A percentile compares a stretch with the other conserved stretches of the same genome.
phyloP scores from a whole-genome alignment of 2,797 vertebrate genomes.

The Manis pentadactyla region DNA sequence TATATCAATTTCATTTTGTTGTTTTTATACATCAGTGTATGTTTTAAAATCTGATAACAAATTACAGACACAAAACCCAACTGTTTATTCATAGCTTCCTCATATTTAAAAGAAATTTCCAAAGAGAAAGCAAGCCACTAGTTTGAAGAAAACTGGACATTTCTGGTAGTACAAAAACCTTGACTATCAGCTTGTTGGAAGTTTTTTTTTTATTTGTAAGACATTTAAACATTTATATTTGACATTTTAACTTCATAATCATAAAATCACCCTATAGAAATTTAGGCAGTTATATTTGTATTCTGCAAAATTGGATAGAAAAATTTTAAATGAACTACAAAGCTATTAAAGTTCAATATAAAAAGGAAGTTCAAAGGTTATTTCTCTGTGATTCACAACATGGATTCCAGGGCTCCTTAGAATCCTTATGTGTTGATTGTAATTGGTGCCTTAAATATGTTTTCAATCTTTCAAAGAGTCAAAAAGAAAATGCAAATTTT shows the following conservation, averaged over 20 bases:
- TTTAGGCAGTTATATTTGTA: background rate
- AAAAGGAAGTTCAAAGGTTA: background rate
- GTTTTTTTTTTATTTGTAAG: background rate
- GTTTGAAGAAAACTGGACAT: background rate
- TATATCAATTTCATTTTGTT: background rate
- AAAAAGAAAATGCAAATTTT: conserved; percentile 41
- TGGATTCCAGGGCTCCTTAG: background rate
- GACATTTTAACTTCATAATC: background rate
- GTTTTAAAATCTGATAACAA: background rate
- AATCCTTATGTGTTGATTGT: background rate
- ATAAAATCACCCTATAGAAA: background rate
- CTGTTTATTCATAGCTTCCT: background rate
- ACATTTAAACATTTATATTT: background rate
- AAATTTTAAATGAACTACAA: background rate
- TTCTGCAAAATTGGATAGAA: background rate
- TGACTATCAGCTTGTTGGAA: background rate
- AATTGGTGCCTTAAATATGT: conserved; percentile 36
- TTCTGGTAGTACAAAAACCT: background rate
- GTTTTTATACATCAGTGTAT: background rate
- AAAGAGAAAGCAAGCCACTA: background rate
- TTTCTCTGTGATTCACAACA: background rate
- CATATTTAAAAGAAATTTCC: background rate
- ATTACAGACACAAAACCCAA: background rate
- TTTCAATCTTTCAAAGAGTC: conserved; percentile 28
- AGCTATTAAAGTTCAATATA: background rate